Base-by-base conservation (phyloP, 1,140 invertebrate species). In the Pseudomyrmex cubaensis region DNA sequence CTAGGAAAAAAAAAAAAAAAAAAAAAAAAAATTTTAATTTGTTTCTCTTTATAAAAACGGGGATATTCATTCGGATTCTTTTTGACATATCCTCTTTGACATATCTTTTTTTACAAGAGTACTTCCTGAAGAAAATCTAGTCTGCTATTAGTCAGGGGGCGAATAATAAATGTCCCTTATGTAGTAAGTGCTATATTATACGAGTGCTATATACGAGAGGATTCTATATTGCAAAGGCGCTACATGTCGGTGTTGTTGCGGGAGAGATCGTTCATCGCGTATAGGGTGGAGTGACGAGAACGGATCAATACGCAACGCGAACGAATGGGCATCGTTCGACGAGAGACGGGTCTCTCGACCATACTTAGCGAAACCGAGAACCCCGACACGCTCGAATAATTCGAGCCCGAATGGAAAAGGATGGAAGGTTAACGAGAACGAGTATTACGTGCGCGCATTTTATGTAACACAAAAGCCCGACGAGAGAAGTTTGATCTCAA, bases 231-330 rank as follows among this genome's bases (percentile, higher is more conserved):
- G 15, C 5, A 44, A 48, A 63, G 48, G 22, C 48, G 52, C n/a
- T 70, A 69, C 12, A 80, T 1, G 12, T 48, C 12, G 48, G 2
- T 59, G 35, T 2, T 85, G 52, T 86, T 86, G 61, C 22, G 57
- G 48, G 57, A 66, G 67, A 87, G 74, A 63, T 87, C 56, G 54
- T n/a, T 52, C 54, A 66, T 85, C 48, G 77, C n/a, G 90, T 91
- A 85, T 70, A 69, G 66, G 82, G 61, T 78, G 80, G 80, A 62
- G 72, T 87, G 64, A 87, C 44, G 70, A 85, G 50, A 52, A 67
- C 72, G 78, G 80, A 89, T 89, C 86, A 88, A 89, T 88, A 89
- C 87, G 63, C 22, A 88, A 85, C 63, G 57, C 46, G 64, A 84
- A 87, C 56, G 74, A 86, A 83, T 78, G 48, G 57, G 46, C 44